Base-by-base conservation (phyloP, 1,140 invertebrate species). In the Drosophila azteca region DNA sequence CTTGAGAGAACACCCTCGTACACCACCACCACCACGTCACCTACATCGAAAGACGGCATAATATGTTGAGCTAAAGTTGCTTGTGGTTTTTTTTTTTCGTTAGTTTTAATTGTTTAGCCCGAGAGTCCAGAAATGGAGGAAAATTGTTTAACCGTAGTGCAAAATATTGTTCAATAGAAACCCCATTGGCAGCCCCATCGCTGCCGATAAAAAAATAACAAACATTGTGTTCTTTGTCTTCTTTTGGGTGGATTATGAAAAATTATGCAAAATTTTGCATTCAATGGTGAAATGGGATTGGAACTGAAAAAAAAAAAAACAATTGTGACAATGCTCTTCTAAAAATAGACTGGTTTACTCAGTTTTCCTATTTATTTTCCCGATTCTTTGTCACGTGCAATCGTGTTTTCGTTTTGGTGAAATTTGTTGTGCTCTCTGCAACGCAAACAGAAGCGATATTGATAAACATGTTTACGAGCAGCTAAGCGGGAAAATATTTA, bases 401-500 rank as follows among this genome's bases (percentile, higher is more conserved):
- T 26, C 6, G 20, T 72, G 46, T 79, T 59, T 48, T 63, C 69
- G 60, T 77, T 79, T 62, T 51, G 20, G 35, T 69, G 67, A 60
- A 82, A 82, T 73, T 67, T 54, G 46, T 51, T 76, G 66, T 76
- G 65, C 58, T 46, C 35, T 39, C 24, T 13, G 11, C 35, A 13
- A 13, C 35, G 43, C 74, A 67, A 87, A 80, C 54, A 77, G 50
- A 39, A 59, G 45, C 24, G 35, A 70, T 65, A 74, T 59, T 77
- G 82, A 81, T 78, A 75, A 85, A 85, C 78, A 85, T 81, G 78
- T 78, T 87, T 75, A 87, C 77, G 24, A 22, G 35, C 11, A 7
- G 4, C 26, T 6, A 20, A 2, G 0, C n/a, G 9, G 9, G 24
- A 39, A 11, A 51, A 31, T 65, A 26, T 54, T 31, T 17, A 57